A percentile compares a stretch with the other conserved stretches of the same genome.
Conservation (phyloP, 2,888 invertebrate genomes). For the Noctua fimbriata region DNA sequence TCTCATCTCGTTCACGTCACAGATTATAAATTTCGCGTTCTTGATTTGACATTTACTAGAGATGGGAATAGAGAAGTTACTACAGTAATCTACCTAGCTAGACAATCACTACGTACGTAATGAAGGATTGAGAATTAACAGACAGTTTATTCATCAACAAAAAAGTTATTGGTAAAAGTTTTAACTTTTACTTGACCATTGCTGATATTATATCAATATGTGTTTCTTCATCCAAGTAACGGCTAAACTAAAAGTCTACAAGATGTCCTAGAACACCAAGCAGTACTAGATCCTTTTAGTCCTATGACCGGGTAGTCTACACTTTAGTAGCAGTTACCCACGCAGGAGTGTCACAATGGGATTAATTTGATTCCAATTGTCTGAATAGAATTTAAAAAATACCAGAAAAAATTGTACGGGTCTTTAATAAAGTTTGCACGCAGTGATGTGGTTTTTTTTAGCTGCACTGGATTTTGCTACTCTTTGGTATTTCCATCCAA, state of each 20-base stretch:
- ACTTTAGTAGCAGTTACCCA: neutral
- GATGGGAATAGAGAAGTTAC: neutral
- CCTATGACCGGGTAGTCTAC: neutral
- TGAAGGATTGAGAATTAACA: neutral
- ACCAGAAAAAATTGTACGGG: neutral
- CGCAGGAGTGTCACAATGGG: neutral
- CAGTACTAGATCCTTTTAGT: neutral
- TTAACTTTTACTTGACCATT: too few relatives aligned
- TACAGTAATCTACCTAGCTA: too few relatives aligned
- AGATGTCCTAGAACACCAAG: neutral
- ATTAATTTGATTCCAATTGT: neutral
- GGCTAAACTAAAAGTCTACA: neutral
- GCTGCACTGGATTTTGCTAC: too few relatives aligned
- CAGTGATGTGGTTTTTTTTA: too few relatives aligned
- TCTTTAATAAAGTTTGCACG: neutral
- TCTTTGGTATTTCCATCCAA: too few relatives aligned
- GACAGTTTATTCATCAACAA: too few relatives aligned
- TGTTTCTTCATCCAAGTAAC: too few relatives aligned
- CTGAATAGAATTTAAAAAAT: too few relatives aligned
- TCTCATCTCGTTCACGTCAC: constrained; percentile 50
- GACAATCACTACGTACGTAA: neutral
- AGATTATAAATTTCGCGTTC: constrained; percentile 29
- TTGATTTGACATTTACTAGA: constrained; percentile 34
- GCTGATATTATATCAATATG: too few relatives aligned
- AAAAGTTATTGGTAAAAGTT: too few relatives aligned